A percentile compares a stretch with the other conserved stretches of the same genome.
These are phyloP conservation scores for Marmota flaviventris DNA, from an alignment of 2,113 vertebrate species.

Conservation along the genomic window DNA sequence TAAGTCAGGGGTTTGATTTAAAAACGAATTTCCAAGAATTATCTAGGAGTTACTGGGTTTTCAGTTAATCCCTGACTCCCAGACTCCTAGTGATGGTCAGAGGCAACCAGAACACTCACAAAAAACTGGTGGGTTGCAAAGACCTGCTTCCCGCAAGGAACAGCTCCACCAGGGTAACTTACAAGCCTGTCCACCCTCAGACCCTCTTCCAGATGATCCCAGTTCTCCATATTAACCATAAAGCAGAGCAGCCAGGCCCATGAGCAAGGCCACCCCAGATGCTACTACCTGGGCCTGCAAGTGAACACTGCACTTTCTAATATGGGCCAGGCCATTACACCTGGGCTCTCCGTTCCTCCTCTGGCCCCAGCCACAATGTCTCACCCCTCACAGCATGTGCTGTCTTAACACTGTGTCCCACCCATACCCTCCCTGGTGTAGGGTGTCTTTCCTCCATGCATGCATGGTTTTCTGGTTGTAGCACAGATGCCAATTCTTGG, in stretches of 20 bases:
- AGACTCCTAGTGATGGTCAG: too few relatives aligned
- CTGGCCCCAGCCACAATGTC: not conserved
- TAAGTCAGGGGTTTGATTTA: not conserved
- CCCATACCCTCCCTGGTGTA: not conserved
- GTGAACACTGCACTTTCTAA: not conserved
- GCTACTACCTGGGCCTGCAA: not conserved
- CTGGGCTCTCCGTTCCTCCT: not conserved
- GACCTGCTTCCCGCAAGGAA: too few relatives aligned
- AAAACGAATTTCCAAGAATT: slow-evolving; percentile 34
- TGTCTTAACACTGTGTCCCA: not conserved
- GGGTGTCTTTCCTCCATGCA: not conserved
- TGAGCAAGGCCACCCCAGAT: not conserved
- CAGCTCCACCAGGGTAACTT: not conserved
- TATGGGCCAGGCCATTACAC: not conserved
- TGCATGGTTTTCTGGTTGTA: not conserved
- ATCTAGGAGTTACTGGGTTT: not conserved
- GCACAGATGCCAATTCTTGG: not conserved
- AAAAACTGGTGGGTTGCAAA: too few relatives aligned
- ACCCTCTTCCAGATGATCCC: not conserved
- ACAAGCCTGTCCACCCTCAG: too few relatives aligned
- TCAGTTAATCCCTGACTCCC: not conserved
- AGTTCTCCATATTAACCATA: not conserved
- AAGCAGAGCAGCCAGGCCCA: not conserved
- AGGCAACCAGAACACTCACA: not conserved
- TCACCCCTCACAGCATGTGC: not conserved